phyloP scores from a whole-genome alignment of 2,113 vertebrate species.

The Hippolais icterina region DNA sequence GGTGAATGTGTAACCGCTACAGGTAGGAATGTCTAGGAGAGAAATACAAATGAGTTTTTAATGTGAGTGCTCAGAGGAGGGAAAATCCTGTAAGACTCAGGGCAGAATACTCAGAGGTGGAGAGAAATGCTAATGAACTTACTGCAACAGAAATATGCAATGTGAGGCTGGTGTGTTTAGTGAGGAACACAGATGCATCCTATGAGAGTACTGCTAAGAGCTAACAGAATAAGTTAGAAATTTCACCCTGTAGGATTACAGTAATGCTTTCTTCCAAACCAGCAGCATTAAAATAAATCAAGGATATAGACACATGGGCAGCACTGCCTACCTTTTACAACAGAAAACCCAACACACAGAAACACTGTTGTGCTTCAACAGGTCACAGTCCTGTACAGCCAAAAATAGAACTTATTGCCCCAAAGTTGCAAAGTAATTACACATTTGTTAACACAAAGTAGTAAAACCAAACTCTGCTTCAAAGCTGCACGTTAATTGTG shows the following conservation, averaged over 20 bases:
- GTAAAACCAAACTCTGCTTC: neutral
- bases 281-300: neutral
- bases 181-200: neutral
- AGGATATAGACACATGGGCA: fast-evolving
- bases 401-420: fast-evolving
- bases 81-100: fast-evolving
- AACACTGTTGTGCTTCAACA: neutral
- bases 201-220: neutral
- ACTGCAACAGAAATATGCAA: neutral
- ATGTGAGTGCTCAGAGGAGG: neutral
- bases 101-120: neutral
- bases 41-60: neutral
- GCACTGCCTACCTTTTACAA: neutral
- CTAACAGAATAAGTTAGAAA: neutral
- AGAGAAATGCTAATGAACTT: neutral
- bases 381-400: neutral
- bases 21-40: neutral
- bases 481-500: neutral
- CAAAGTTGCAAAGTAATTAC: neutral
- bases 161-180: neutral
- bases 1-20: no score
- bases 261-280: neutral
- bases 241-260: neutral
- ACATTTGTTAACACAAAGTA: neutral
- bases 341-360: neutral